Conservation (phyloP, 2,113 vertebrate genomes). For the Desmodus rotundus region DNA sequence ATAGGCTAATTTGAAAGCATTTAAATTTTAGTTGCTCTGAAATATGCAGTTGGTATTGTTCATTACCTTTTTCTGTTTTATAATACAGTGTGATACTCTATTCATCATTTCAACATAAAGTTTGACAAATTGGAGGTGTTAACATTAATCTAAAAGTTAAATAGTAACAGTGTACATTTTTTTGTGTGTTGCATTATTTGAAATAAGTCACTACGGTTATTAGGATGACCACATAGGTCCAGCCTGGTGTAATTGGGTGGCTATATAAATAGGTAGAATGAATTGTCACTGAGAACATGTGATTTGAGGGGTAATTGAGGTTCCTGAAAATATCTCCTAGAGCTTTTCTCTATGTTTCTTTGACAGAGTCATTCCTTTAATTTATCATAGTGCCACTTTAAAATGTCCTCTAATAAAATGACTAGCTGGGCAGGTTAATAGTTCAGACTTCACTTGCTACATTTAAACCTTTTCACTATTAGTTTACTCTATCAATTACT, state of each 20-base stretch:
- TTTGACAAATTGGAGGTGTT: neutral
- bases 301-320: neutral
- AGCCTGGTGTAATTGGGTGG: neutral
- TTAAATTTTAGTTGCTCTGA: slow-evolving; percentile 28
- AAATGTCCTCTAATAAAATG: neutral
- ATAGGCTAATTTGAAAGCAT: neutral
- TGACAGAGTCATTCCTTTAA: neutral
- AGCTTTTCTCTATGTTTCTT: neutral
- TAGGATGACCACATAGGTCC: neutral
- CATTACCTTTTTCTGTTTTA: neutral
- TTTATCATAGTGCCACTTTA: neutral
- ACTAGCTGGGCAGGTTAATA: neutral
- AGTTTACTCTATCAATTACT: neutral
- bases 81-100: neutral
- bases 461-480: neutral
- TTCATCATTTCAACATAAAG: neutral
- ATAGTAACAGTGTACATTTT: neutral
- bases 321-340: neutral
- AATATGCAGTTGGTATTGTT: neutral
- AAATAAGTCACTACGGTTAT: neutral
- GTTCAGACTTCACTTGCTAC: neutral
- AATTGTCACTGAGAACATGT: neutral
- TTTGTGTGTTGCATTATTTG: neutral
- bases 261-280: neutral
- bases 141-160: neutral